These are phyloP conservation scores for Acromyrmex heyeri DNA, from an alignment of 1,140 invertebrate genomes.

Conservation along the genomic window DNA sequence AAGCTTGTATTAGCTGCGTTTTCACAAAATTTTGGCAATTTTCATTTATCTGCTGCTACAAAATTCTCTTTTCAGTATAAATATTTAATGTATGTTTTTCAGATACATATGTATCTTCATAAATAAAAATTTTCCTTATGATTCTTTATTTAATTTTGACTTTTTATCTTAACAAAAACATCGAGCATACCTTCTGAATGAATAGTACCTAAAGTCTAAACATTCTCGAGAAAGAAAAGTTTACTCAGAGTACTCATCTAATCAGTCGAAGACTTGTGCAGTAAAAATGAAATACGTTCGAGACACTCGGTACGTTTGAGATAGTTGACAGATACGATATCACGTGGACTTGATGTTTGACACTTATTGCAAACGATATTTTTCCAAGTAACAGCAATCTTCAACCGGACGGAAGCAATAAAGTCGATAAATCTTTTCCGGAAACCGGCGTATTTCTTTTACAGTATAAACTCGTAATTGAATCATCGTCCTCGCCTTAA, in stretches of 20 bases:
- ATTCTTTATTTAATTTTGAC: background rate
- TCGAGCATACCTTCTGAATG: background rate
- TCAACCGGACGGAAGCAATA: background rate
- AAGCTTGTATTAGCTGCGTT: slow-evolving; percentile 2
- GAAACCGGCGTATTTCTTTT: background rate
- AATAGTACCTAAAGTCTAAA: background rate
- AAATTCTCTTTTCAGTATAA: too few relatives aligned
- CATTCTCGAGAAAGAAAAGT: background rate
- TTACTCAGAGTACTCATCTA: background rate
- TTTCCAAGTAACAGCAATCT: background rate
- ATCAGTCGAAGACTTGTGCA: background rate
- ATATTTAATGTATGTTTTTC: too few relatives aligned
- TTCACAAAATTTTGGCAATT: slow-evolving; percentile 30
- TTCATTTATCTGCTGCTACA: slow-evolving; percentile 39
- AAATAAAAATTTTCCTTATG: background rate
- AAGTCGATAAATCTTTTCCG: background rate
- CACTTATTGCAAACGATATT: slow-evolving; percentile 9
- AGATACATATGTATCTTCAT: background rate
- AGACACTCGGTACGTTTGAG: background rate
- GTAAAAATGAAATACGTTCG: background rate
- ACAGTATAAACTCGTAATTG: background rate
- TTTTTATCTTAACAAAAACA: background rate
- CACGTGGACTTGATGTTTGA: background rate
- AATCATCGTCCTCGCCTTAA: slow-evolving; percentile 7
- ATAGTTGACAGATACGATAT: background rate